Percentiles rank a stretch among this genome's conserved stretches.
Evolutionary conservation across 64 coral and sea anemone genomes (phyloP).

Genomic region (Astreopora myriophthalma): DNA sequence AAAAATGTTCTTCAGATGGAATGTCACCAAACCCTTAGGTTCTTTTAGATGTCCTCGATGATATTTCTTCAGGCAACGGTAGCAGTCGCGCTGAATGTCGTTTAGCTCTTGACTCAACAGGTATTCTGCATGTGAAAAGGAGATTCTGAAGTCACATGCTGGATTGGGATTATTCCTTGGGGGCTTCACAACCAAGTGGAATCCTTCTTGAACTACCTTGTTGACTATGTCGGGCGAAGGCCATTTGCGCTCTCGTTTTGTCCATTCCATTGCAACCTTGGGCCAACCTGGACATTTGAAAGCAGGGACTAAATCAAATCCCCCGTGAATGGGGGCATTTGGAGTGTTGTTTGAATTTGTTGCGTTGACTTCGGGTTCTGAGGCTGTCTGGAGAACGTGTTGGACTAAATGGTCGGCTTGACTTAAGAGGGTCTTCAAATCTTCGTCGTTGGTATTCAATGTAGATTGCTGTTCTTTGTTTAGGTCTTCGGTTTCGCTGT

Average conservation of each 20-base stretch:
- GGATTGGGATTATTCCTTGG: background rate
- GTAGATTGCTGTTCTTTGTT: background rate
- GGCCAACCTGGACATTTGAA: conserved; percentile 62
- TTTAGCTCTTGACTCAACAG: conserved; percentile 7
- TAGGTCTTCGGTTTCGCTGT: background rate
- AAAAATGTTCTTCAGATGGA: conserved; percentile 58
- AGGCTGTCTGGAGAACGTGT: background rate
- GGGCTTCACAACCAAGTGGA: background rate
- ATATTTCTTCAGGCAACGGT: conserved; percentile 64
- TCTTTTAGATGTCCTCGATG: conserved; percentile 14
- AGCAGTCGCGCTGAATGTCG: conserved; percentile 51
- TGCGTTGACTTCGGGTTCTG: background rate
- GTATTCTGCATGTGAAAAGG: conserved; percentile 60
- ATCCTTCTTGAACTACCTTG: background rate
- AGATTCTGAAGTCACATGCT: conserved; percentile 61
- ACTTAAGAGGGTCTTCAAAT: background rate
- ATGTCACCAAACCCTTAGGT: background rate
- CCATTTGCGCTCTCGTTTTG: conserved; percentile 34
- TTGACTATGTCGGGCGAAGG: background rate
- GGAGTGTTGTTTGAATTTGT: background rate
- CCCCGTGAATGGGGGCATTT: background rate
- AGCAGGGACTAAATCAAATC: conserved; percentile 57
- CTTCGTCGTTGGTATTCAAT: background rate
- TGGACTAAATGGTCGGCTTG: background rate
- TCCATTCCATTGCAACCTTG: conserved; percentile 28